A percentile compares a stretch with the other conserved stretches of the same genome.
Conservation (phyloP, 2,797 vertebrate genomes). For the Eulemur mongoz region DNA sequence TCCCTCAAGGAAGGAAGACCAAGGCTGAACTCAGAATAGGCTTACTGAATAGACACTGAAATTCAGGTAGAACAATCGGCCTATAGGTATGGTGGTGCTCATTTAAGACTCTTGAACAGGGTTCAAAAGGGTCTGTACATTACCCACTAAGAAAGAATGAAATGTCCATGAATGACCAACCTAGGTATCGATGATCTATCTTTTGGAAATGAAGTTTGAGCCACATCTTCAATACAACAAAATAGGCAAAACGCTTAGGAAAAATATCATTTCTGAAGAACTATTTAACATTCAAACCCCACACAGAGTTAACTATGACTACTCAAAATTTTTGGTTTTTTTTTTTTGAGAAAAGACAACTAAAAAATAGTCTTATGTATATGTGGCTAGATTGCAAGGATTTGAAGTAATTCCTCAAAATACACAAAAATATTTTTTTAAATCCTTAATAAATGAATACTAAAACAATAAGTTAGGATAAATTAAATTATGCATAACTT, state of each 20-base stretch:
- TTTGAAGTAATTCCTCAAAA: not conserved
- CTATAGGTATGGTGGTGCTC: not conserved
- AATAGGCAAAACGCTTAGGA: not conserved
- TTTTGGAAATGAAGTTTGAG: not conserved
- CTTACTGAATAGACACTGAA: not conserved
- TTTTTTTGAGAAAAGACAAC: not conserved
- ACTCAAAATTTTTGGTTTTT: not conserved
- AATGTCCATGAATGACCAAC: not conserved
- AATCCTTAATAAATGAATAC: not conserved
- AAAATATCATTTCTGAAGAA: not conserved
- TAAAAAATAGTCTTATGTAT: not conserved
- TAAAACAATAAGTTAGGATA: not conserved
- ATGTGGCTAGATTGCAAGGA: not conserved
- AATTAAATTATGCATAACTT: constrained; percentile 78
- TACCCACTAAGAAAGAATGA: not conserved
- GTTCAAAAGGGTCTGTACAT: not conserved
- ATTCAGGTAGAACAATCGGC: no score
- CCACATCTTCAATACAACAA: not conserved
- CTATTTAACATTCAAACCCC: not conserved
- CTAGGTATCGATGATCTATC: not conserved
- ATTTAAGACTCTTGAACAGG: not conserved
- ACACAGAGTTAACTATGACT: not conserved
- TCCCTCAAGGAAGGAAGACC: not conserved
- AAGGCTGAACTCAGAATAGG: not conserved
- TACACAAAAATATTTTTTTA: not conserved